These are phyloP conservation scores for Mormoops blainvillei DNA, from an alignment of 2,113 vertebrate genomes.

Conservation along the genomic window DNA sequence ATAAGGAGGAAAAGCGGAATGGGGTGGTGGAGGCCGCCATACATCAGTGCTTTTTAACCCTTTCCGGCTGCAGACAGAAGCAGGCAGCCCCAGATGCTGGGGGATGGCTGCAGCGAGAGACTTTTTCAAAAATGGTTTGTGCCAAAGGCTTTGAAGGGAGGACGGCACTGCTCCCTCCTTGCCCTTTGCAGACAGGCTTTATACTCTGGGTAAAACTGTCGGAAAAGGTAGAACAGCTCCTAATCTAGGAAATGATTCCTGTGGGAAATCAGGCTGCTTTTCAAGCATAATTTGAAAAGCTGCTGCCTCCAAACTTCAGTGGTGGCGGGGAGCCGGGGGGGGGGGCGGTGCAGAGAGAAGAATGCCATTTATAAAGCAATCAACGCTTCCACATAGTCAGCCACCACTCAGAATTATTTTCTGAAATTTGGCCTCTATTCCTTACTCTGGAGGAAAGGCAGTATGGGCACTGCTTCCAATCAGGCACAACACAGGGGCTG, in stretches of 20 bases:
- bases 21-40: neutral
- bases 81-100: neutral
- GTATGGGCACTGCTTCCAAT: constrained; percentile 46
- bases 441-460: constrained; percentile 54
- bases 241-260: constrained; percentile 66
- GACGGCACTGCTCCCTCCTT: neutral
- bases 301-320: constrained; percentile 63
- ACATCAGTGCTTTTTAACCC: constrained; percentile 49
- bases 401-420: constrained; percentile 60
- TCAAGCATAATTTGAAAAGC: constrained; percentile 68
- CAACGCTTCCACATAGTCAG: constrained; percentile 15
- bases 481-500: neutral
- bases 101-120: neutral
- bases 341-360: neutral
- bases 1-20: neutral
- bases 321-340: neutral
- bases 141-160: neutral
- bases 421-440: constrained; percentile 58
- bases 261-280: constrained; percentile 73
- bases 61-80: neutral
- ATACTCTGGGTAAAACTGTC: constrained; percentile 47
- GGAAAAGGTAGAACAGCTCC: constrained; percentile 57
- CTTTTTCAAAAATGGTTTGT: neutral
- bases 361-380: constrained; percentile 71
- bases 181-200: constrained; percentile 42